Base-by-base conservation (phyloP, 2,797 vertebrate species). In the Channa striata region DNA sequence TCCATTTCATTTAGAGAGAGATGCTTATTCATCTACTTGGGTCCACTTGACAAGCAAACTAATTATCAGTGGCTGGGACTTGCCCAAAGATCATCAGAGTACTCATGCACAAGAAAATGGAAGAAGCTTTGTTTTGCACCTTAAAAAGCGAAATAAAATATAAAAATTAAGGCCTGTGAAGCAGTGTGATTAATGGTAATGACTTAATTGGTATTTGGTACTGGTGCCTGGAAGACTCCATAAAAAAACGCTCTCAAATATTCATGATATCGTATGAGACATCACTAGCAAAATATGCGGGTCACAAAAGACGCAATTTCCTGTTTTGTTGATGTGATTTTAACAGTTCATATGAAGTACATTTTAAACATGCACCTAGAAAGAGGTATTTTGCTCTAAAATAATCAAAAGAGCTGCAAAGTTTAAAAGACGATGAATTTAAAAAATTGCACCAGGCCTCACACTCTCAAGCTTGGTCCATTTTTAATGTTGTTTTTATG, bases 31-130 rank as follows among this genome's bases (percentile, higher is more conserved):
- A 79, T 88, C 57, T 75, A 58, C 44, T 59, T 59, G 70, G 7
- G 1, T 68, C 59, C 65, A 80, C 67, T 81, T 81, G 84, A 89
- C 84, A 85, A 66, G 77, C 17, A 9, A 69, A 75, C 82, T 89
- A 88, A 91, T 91, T 85, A 87, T 71, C 71, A 67, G 68, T 62
- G 50, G 48, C 74, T 73, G 77, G 39, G 68, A 77, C 73, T 82
- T 42, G 43, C 42, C 40, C 67, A 72, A 67, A 81, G 70, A 86
- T 86, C 53, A 25, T 59, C 54, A 72, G 50, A 82, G 77, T 68
- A 74, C 47, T 75, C 48, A 59, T 43, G 57, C n/a, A 49, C 8
- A 58, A 64, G 46, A 59, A 49, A 58, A 64, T 9, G 60, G 33
- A 77, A 66, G 46, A 39, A 65, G 73, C n/a, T 72, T 40, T 73